These are phyloP conservation scores for Saccostrea cuccullata DNA, from an alignment of 1,140 invertebrate species.

Conservation along the genomic window DNA sequence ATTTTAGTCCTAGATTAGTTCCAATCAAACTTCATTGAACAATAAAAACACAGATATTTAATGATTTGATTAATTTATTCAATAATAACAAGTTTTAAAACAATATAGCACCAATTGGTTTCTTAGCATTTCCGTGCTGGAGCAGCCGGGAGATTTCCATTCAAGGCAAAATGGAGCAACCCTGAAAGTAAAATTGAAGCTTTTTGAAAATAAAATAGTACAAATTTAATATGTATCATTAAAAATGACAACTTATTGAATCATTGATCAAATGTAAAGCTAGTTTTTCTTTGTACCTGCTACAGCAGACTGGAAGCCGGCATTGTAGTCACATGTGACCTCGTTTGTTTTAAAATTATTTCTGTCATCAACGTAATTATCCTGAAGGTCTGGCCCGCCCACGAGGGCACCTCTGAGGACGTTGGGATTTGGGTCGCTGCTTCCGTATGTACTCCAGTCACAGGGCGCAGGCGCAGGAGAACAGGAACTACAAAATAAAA, in stretches of 20 bases:
- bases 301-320: slow-evolving; percentile 70
- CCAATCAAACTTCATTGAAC: too few relatives aligned
- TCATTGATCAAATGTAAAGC: background rate
- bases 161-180: slow-evolving; percentile 46
- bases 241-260: too few relatives aligned
- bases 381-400: slow-evolving; percentile 71
- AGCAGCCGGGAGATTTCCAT: slow-evolving; percentile 43
- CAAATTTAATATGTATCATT: too few relatives aligned
- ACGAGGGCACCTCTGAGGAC: slow-evolving; percentile 69
- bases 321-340: slow-evolving; percentile 75
- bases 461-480: background rate
- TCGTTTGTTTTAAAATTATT: slow-evolving; percentile 71
- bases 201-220: too few relatives aligned
- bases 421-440: slow-evolving; percentile 59
- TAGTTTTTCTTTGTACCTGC: slow-evolving; percentile 50
- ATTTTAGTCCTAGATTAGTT: too few relatives aligned
- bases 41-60: background rate
- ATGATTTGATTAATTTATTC: background rate
- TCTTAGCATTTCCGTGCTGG: background rate
- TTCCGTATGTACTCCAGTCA: slow-evolving; percentile 14
- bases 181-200: slow-evolving; percentile 41
- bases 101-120: background rate
- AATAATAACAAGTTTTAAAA: background rate
- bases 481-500: background rate
- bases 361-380: slow-evolving; percentile 68